Evolutionary conservation across 2,797 vertebrate species (phyloP).

Genomic region (Tiaroga cobitis): DNA sequence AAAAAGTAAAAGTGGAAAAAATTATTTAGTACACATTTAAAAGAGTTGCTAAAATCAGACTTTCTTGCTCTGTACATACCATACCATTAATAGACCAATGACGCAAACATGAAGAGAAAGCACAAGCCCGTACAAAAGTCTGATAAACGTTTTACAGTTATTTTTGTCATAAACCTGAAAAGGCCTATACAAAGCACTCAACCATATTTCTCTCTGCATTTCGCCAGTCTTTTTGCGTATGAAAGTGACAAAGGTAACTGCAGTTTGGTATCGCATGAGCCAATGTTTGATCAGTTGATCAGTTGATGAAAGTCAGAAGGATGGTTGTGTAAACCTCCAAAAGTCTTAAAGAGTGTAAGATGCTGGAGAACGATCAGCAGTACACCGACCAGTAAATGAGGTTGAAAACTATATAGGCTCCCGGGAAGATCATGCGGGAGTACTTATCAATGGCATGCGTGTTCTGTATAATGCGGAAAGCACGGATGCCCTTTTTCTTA

Average conservation of each 20-base stretch:
- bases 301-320: slow-evolving; percentile 22
- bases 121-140: slow-evolving; percentile 33
- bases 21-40: background rate
- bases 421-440: slow-evolving; percentile 95
- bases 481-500: slow-evolving; percentile 83
- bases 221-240: background rate
- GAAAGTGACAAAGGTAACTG: slow-evolving; percentile 8
- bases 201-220: background rate
- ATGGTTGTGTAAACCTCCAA: background rate
- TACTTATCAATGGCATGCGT: slow-evolving; percentile 95
- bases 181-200: background rate
- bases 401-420: slow-evolving; percentile 96
- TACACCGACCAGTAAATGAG: slow-evolving; percentile 97
- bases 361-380: slow-evolving; percentile 74
- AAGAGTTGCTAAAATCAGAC: background rate
- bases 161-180: slow-evolving; percentile 30
- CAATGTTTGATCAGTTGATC: slow-evolving; percentile 25
- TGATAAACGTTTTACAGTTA: slow-evolving; percentile 26
- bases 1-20: slow-evolving; percentile 6
- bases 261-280: slow-evolving; percentile 4
- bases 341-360: slow-evolving; percentile 14
- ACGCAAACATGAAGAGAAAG: slow-evolving; percentile 30
- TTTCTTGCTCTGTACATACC: slow-evolving; percentile 18
- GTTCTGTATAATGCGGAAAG: slow-evolving; percentile 89
- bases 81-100: slow-evolving; percentile 8